Base-by-base conservation (phyloP, 2,888 invertebrate species). In the Pheosia gnoma region DNA sequence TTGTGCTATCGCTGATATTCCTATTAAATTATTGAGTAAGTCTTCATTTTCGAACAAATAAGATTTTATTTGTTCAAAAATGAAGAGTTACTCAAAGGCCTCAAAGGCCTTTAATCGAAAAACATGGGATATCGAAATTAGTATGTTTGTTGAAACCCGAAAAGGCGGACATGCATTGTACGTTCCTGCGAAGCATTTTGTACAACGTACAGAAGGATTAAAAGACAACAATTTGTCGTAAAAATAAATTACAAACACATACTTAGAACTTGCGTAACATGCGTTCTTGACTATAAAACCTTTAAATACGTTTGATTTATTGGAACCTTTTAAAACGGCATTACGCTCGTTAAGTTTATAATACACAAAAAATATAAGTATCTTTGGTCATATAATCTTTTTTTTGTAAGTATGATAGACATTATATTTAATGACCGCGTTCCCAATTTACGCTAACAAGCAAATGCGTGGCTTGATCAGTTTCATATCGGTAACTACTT, bases 241-340 rank as follows among this genome's bases (percentile, higher is more conserved):
- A 72, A 73, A 66, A 74, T 74, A 70, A 72, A 70, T 70, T 41
- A 70, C 51, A 37, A 51, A 57, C 63, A 59, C 51, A 61, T 67
- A 71, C 56, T 56, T 56, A 56, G 8, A 60, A 41, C 58, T 68
- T 74, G 61, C 65, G 66, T 57, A 73, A 71, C 64, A 67, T 45
- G 63, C 59, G 56, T 64, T 63, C 61, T 43, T 51, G 54, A 52
- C 53, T 11, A 57, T 60, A 56, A 67, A 65, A 68, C 65, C 60
- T 68, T 64, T 73, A 73, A 76, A 68, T 63, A 76, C 66, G 38
- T 51, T 60, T 74, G 71, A 75, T 75, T 75, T 69, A 74, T 73
- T 59, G 57, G 61, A 63, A 63, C 61, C 71, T 73, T 68, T 73
- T 65, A 65, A 71, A 65, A 63, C 67, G 66, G 66, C 62, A 64